Percentiles rank a stretch among this genome's conserved stretches.
phyloP scores from a whole-genome alignment of 2,113 vertebrate species.

The Rynchops niger region DNA sequence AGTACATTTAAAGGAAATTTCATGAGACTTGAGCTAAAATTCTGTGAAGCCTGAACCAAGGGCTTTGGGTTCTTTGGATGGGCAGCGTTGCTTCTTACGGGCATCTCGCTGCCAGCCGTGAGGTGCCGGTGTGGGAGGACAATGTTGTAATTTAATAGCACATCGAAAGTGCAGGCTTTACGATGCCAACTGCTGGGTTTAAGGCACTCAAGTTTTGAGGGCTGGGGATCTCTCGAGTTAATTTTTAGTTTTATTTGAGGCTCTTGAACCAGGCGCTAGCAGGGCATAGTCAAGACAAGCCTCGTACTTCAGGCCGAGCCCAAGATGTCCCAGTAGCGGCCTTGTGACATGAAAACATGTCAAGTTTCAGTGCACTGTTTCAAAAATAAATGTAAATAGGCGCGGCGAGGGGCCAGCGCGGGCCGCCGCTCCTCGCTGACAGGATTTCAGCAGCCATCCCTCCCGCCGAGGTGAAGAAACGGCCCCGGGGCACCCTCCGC shows the following conservation, averaged over 20 bases:
- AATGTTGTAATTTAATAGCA: neutral
- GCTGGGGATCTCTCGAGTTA: neutral
- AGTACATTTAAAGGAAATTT: neutral
- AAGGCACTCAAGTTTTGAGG: neutral
- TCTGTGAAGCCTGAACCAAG: neutral
- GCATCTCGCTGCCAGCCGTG: neutral
- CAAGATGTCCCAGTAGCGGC: neutral
- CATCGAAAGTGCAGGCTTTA: neutral
- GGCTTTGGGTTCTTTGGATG: neutral
- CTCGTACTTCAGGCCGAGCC: neutral
- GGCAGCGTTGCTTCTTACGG: fast-evolving
- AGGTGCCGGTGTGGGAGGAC: neutral
- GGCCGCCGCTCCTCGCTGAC: neutral
- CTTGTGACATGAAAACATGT: neutral
- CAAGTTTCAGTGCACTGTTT: neutral
- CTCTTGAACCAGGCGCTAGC: fast-evolving
- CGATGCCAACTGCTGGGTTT: neutral
- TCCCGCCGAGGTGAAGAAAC: too few species aligned
- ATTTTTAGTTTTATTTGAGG: neutral
- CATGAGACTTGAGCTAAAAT: neutral
- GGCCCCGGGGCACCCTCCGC: fast-evolving
- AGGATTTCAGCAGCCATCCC: neutral
- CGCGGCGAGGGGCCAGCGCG: fast-evolving
- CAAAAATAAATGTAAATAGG: neutral
- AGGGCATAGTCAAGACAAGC: neutral